A percentile compares a stretch with the other conserved stretches of the same genome.
These are phyloP conservation scores for Halictus rubicundus DNA, from an alignment of 1,140 invertebrate species.

Conservation along the genomic window DNA sequence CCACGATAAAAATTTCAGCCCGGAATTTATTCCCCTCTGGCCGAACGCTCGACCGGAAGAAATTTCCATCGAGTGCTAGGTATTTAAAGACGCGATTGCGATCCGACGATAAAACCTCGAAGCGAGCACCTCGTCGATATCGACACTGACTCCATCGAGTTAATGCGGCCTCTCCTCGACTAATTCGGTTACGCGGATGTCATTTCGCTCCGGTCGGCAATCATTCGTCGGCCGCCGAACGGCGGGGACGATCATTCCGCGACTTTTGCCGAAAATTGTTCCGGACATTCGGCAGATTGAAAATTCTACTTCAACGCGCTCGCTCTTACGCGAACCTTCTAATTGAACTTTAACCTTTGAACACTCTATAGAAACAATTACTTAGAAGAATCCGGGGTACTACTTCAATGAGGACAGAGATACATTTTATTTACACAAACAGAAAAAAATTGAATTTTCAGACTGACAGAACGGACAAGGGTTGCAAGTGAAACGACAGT, in stretches of 20 bases:
- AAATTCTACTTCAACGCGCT: too few species aligned
- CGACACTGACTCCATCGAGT: neutral
- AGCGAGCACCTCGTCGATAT: neutral
- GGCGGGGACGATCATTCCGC: neutral
- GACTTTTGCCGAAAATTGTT: too few species aligned
- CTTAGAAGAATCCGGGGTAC: too few species aligned
- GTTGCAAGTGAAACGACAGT: too few species aligned
- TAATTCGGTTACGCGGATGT: neutral
- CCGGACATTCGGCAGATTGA: too few species aligned
- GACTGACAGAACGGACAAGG: too few species aligned
- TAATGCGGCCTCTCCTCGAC: neutral
- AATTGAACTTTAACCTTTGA: too few species aligned
- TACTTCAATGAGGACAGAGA: too few species aligned
- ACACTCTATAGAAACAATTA: too few species aligned
- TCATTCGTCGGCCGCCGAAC: neutral
- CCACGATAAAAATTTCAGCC: conserved; percentile 25
- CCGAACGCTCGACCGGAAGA: neutral
- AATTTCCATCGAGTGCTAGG: neutral
- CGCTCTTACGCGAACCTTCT: too few species aligned
- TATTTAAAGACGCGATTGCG: conserved; percentile 5
- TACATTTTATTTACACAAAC: too few species aligned
- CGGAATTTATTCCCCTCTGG: neutral
- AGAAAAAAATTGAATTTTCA: too few species aligned
- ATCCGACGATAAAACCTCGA: neutral
- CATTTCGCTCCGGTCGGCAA: neutral